These are phyloP conservation scores for Tadarida brasiliensis DNA, from an alignment of 2,797 vertebrate species.

Conservation along the genomic window DNA sequence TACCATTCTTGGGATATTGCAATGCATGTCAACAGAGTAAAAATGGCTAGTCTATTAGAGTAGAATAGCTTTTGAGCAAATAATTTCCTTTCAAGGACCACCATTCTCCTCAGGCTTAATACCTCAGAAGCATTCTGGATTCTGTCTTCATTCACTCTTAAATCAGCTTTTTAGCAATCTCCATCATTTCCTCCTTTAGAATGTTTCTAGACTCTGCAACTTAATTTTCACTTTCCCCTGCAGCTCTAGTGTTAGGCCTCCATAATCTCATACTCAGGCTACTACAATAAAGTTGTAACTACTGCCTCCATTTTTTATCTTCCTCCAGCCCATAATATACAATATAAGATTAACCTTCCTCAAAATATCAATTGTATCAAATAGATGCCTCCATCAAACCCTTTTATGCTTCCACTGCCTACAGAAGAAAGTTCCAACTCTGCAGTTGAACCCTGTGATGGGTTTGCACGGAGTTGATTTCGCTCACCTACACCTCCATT, in stretches of 20 bases:
- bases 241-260: background rate
- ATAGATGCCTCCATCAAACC: background rate
- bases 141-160: background rate
- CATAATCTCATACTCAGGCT: background rate
- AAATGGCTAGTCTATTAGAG: background rate
- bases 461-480: background rate
- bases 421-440: background rate
- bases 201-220: background rate
- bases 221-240: background rate
- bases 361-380: background rate
- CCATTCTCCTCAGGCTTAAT: background rate
- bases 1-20: background rate
- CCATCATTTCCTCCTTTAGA: background rate
- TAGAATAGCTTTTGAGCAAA: background rate
- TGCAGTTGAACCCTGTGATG: background rate
- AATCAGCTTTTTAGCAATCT: background rate
- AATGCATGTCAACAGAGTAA: background rate
- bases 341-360: background rate
- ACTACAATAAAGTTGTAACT: background rate
- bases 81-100: background rate
- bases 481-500: background rate
- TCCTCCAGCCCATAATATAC: background rate
- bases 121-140: background rate
- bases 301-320: background rate
- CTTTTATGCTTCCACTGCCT: background rate